Conservation (phyloP, 2,113 vertebrate species). For the Megatriorchis doriae region DNA sequence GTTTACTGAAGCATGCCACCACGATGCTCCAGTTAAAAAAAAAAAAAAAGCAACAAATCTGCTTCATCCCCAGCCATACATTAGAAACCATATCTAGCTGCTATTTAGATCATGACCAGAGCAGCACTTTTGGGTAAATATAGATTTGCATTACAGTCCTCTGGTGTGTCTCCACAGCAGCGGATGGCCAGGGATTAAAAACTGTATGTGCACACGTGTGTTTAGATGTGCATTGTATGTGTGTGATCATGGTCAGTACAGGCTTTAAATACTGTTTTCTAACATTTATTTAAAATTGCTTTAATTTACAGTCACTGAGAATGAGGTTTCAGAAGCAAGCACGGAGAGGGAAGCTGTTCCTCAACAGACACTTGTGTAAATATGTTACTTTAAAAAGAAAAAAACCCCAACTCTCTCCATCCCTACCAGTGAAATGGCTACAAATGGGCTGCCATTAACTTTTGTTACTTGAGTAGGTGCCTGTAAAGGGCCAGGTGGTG, state of each 20-base stretch:
- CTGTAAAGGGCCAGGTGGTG: slow-evolving; percentile 94
- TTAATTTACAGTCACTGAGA: neutral
- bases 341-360: neutral
- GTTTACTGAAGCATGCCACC: slow-evolving; percentile 67
- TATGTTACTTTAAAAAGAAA: slow-evolving; percentile 49
- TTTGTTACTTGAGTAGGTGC: slow-evolving; percentile 89
- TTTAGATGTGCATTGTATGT: neutral
- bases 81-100: slow-evolving; percentile 39
- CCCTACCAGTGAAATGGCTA: slow-evolving; percentile 72
- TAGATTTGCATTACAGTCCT: neutral
- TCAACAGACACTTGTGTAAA: slow-evolving; percentile 41
- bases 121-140: neutral
- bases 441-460: slow-evolving; percentile 80
- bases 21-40: slow-evolving; percentile 56
- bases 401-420: neutral
- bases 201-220: rapidly evolving
- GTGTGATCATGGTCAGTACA: neutral
- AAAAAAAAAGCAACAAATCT: neutral
- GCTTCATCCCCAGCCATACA: slow-evolving; percentile 41
- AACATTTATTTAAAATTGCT: neutral
- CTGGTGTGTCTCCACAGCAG: neutral
- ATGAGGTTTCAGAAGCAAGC: neutral
- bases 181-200: neutral
- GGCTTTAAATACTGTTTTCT: neutral
- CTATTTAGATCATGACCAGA: slow-evolving; percentile 27